Evolutionary conservation across 1,140 invertebrate species (phyloP).

Genomic region (Drosophila insularis): DNA sequence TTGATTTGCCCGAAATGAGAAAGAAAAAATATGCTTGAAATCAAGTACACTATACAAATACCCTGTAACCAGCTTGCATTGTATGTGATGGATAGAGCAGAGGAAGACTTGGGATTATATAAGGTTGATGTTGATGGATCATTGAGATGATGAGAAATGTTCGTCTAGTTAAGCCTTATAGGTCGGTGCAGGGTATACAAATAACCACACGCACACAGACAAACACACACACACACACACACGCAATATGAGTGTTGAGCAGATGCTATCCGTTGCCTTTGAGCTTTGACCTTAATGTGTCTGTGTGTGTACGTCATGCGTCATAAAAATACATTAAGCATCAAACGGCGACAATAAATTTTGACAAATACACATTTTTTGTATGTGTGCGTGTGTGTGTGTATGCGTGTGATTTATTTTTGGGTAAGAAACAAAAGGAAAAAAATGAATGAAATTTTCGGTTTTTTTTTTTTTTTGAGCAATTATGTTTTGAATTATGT

Average conservation of each 20-base stretch:
- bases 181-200: not conserved
- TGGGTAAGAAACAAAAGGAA: not conserved
- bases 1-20: slow-evolving; percentile 56
- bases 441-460: not conserved
- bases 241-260: slow-evolving; percentile 15
- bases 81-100: too few relatives aligned
- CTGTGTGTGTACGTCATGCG: slow-evolving; percentile 54
- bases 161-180: too few relatives aligned
- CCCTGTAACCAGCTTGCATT: not conserved
- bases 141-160: too few relatives aligned
- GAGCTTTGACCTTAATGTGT: slow-evolving; percentile 65
- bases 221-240: not conserved
- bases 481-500: slow-evolving; percentile 9
- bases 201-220: not conserved
- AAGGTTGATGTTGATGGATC: too few relatives aligned
- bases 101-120: too few relatives aligned
- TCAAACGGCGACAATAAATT: slow-evolving; percentile 77
- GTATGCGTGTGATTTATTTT: not conserved
- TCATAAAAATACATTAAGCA: slow-evolving; percentile 76
- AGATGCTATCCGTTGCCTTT: slow-evolving; percentile 60
- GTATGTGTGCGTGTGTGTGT: not conserved
- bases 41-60: not conserved
- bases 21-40: not conserved
- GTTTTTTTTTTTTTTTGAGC: not conserved
- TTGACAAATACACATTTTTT: slow-evolving; percentile 44